Evolutionary conservation across 2,888 invertebrate species (phyloP).

Genomic region (Phlogophora meticulosa): DNA sequence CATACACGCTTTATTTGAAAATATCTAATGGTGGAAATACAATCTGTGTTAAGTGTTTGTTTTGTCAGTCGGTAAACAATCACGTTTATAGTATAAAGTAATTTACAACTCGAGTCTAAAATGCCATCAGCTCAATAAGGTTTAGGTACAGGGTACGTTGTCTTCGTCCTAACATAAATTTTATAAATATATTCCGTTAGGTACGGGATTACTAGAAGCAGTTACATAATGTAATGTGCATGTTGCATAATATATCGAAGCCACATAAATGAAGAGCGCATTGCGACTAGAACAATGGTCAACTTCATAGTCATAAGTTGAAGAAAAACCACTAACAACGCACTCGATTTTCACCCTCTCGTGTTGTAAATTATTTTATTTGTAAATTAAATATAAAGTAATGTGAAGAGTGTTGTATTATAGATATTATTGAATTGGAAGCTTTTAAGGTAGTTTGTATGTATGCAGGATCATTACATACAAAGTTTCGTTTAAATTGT

Average conservation of each 20-base stretch:
- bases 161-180: neutral
- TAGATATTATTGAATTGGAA: conserved; percentile 3
- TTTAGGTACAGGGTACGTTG: too few relatives aligned
- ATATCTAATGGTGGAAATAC: conserved; percentile 12
- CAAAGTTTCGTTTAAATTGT: conserved; percentile 39
- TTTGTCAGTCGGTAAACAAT: conserved; percentile 9
- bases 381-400: neutral
- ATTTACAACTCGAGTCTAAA: neutral
- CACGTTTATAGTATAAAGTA: neutral
- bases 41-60: conserved; percentile 11
- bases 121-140: neutral
- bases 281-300: conserved; percentile 9
- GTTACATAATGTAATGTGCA: conserved; percentile 10
- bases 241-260: conserved; percentile 39
- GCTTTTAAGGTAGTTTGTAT: neutral
- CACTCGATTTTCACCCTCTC: neutral
- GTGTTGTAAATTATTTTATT: neutral
- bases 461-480: neutral
- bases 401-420: conserved; percentile 4
- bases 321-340: conserved; percentile 2
- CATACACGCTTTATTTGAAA: conserved; percentile 14
- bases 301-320: neutral
- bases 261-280: conserved; percentile 28
- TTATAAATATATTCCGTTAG: conserved; percentile 2
- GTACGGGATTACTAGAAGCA: conserved; percentile 7